phyloP scores from a whole-genome alignment of 2,113 vertebrate genomes.

The Bettongia penicillata region DNA sequence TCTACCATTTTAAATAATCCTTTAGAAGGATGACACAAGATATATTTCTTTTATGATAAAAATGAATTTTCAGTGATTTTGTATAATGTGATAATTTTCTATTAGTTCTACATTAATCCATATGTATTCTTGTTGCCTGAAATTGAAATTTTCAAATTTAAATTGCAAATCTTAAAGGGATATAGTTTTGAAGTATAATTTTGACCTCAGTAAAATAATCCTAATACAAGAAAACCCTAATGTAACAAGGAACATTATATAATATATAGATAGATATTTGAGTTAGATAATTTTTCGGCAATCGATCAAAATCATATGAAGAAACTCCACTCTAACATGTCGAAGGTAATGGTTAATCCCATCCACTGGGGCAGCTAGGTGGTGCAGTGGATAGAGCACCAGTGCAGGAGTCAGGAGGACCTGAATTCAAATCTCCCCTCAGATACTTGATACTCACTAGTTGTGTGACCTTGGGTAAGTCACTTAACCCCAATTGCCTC shows the following conservation, averaged over 20 bases:
- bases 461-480: too few relatives aligned
- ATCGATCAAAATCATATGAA: neutral
- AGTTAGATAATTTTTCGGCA: neutral
- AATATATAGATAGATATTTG: neutral
- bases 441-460: too few relatives aligned
- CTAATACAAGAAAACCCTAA: neutral
- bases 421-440: too few relatives aligned
- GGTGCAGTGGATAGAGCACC: too few relatives aligned
- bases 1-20: conserved; percentile 61
- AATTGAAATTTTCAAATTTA: conserved; percentile 33
- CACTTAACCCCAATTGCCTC: too few relatives aligned
- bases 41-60: conserved; percentile 42
- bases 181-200: neutral
- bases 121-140: conserved; percentile 32
- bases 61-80: conserved; percentile 45
- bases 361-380: neutral
- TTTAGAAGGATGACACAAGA: conserved; percentile 35
- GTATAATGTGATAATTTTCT: conserved; percentile 42
- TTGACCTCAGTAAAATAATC: neutral
- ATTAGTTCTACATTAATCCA: conserved; percentile 46
- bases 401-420: too few relatives aligned
- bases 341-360: neutral
- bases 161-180: conserved; percentile 2
- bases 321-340: neutral
- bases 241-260: neutral